Evolutionary conservation across 2,113 vertebrate species (phyloP).

Genomic region (Heteronetta atricapilla): DNA sequence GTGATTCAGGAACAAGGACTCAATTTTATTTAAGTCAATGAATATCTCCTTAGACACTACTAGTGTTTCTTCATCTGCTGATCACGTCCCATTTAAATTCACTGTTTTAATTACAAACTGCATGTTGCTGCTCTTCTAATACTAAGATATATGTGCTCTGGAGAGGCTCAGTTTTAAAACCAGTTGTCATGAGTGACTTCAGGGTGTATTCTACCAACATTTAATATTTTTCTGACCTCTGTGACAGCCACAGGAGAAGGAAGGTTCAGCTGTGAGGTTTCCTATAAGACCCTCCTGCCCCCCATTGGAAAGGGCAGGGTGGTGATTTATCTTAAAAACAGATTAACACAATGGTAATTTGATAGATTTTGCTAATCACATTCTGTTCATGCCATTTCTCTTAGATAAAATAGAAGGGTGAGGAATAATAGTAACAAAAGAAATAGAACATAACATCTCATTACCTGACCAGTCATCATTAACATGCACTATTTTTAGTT

Average conservation of each 20-base stretch:
- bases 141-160: accelerated
- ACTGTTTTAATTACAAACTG: not conserved
- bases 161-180: not conserved
- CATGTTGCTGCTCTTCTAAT: not conserved
- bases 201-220: not conserved
- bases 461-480: not conserved
- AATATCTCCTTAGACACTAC: no score
- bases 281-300: not conserved
- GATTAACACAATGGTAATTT: not conserved
- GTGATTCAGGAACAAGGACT: not conserved
- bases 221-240: not conserved
- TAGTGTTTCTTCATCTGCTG: no score
- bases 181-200: not conserved
- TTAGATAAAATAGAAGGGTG: not conserved
- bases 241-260: not conserved
- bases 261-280: accelerated
- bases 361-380: not conserved
- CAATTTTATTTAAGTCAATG: not conserved
- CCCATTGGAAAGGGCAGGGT: not conserved
- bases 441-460: not conserved
- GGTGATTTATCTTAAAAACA: not conserved
- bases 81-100: not conserved
- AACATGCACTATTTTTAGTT: not conserved
- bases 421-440: not conserved
- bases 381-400: not conserved